Evolutionary conservation across 2,113 vertebrate species (phyloP).

Genomic region (Ameiurus melas): DNA sequence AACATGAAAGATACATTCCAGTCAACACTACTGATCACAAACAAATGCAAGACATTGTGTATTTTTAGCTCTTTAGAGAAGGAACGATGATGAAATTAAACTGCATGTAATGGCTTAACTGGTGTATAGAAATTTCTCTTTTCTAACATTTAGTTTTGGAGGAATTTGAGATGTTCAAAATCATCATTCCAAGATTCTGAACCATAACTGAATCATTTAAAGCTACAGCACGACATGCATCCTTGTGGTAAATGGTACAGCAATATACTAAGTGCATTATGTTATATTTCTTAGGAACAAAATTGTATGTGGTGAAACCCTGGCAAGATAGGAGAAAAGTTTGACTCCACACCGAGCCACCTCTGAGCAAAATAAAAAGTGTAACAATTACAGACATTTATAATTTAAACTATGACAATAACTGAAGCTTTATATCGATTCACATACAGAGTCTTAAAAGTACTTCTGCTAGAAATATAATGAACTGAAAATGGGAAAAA

Average conservation of each 20-base stretch:
- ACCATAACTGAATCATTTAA: background rate
- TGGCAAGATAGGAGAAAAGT: background rate
- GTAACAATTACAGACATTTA: background rate
- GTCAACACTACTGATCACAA: background rate
- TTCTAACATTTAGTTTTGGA: background rate
- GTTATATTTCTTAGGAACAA: background rate
- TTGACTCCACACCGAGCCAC: background rate
- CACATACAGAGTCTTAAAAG: background rate
- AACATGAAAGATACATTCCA: background rate
- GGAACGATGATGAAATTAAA: slow-evolving; percentile 16
- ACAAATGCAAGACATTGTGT: background rate
- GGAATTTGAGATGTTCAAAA: background rate
- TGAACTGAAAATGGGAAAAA: background rate
- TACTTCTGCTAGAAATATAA: background rate
- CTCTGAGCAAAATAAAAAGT: background rate
- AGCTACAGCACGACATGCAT: background rate
- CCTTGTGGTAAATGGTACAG: background rate
- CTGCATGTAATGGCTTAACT: slow-evolving; percentile 1
- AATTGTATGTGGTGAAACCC: background rate
- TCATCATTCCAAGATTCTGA: background rate
- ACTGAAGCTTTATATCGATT: background rate
- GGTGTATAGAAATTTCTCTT: background rate
- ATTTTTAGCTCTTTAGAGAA: background rate
- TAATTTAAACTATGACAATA: background rate
- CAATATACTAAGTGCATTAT: background rate